Base-by-base conservation (phyloP, 1,140 invertebrate species). In the Copidosoma floridanum region DNA sequence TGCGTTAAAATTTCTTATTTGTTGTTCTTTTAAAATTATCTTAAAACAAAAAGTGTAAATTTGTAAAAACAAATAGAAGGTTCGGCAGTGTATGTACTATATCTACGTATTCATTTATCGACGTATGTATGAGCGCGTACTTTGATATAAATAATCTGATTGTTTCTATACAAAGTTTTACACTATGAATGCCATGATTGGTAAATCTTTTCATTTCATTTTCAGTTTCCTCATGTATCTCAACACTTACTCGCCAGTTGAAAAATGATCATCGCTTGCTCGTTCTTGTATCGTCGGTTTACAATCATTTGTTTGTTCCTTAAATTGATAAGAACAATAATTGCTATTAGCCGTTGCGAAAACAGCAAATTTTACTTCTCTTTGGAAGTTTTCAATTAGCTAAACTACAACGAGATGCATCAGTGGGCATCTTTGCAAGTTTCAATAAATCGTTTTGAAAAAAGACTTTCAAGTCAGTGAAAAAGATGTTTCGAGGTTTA, bases 1-100 rank as follows among this genome's bases (percentile, higher is more conserved):
- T n/a, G n/a, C n/a, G n/a, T n/a, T n/a, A n/a, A n/a, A n/a, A n/a
- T n/a, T n/a, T n/a, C n/a, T n/a, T n/a, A n/a, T n/a, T n/a, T n/a
- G n/a, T n/a, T n/a, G n/a, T n/a, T n/a, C n/a, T n/a, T n/a, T n/a
- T n/a, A n/a, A n/a, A n/a, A n/a, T n/a, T n/a, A n/a, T n/a, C n/a
- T n/a, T 21, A 12, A 21, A 20, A 7, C 16, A 44, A 37, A 56
- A 55, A 32, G 21, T 38, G 21, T 38, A 10, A n/a, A n/a, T n/a
- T n/a, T n/a, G n/a, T n/a, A n/a, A n/a, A n/a, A 75, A 80, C 70
- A 68, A 71, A 73, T 77, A 75, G 69, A 78, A 77, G 68, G 59
- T 78, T 79, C 77, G 78, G 78, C 78, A 80, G 78, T 78, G 76
- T 75, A 70, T 76, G 65, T 75, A 71, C 67, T 74, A 76, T 72